phyloP scores from a whole-genome alignment of 2,888 invertebrate species.

The Eristalinus sepulchralis region DNA sequence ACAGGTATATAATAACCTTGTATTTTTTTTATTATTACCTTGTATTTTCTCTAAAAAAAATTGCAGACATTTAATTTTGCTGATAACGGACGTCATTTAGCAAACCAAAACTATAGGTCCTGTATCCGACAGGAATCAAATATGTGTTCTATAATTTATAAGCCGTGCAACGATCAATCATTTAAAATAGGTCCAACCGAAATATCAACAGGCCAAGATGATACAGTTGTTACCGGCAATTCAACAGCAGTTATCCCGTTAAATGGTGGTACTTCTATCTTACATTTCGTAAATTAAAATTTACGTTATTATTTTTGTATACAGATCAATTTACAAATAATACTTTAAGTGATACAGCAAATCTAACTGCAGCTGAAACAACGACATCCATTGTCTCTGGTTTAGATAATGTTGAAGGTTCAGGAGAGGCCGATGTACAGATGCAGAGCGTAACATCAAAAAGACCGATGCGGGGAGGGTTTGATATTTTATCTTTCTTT shows the following conservation, averaged over 20 bases:
- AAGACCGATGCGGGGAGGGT: conserved; percentile 76
- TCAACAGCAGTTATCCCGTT: not conserved
- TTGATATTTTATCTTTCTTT: conserved; percentile 78
- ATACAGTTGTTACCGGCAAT: not conserved
- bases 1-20: conserved; percentile 71
- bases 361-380: conserved; percentile 10
- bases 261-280: conserved; percentile 7
- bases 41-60: not conserved
- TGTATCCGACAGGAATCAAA: conserved; percentile 87
- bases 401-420: conserved; percentile 82
- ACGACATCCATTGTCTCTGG: conserved; percentile 5
- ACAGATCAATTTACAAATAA: conserved; percentile 1
- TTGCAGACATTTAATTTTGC: conserved; percentile 90
- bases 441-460: conserved; percentile 45
- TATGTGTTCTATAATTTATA: conserved; percentile 89
- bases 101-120: conserved; percentile 89
- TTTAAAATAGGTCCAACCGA: conserved; percentile 86
- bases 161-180: conserved; percentile 88
- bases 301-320: not conserved
- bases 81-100: conserved; percentile 90
- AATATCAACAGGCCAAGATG: not conserved
- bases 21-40: not conserved
- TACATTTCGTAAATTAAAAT: not conserved
- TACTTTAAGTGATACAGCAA: not conserved
- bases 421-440: conserved; percentile 80